Base-by-base conservation (phyloP, 2,888 invertebrate species). In the Parnassius apollo region DNA sequence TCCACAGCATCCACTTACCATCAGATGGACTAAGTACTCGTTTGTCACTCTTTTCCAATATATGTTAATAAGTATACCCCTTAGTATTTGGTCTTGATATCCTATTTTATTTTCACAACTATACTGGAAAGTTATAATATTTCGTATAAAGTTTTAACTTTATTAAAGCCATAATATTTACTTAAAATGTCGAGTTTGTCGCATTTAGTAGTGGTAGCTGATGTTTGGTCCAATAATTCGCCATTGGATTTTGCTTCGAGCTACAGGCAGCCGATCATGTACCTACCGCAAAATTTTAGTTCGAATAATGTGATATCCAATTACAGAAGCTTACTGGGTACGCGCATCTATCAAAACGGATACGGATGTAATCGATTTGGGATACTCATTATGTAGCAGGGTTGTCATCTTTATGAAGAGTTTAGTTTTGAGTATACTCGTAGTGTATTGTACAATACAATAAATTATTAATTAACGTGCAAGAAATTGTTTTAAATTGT, bases 131-230 rank as follows among this genome's bases (percentile, higher is more conserved):
- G 7, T 35, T 35, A 4, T 35, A 35, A 35, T 35, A 35, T 35
- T 35, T 7, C 7, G 35, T 35, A 7, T 35, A 7, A 35, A 35
- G 35, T 35, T 35, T 35, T 7, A 35, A 35, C 7, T 35, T 35
- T 35, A 35, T 7, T 35, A 35, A 35, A 7, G 35, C 0, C 3
- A 35, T 7, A 35, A 35, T 35, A 35, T 35, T 35, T 7, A 35
- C 4, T 35, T 7, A 35, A 35, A 35, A 35, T 46, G 57, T 46
- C 50, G 53, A 42, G 50, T 58, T 46, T 59, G 48, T 11, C 3
- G 11, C 35, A 45, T 11, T 13, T 62, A 45, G 62, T 62, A 62
- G 58, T 54, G 58, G 62, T 13, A 13, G 44, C 12, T 49, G 22
- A 42, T 49, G 10, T 50, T 50, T 18, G 52, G 57, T 57, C 45